phyloP scores from a whole-genome alignment of 1,140 invertebrate species.

The Drosophila equinoxialis region DNA sequence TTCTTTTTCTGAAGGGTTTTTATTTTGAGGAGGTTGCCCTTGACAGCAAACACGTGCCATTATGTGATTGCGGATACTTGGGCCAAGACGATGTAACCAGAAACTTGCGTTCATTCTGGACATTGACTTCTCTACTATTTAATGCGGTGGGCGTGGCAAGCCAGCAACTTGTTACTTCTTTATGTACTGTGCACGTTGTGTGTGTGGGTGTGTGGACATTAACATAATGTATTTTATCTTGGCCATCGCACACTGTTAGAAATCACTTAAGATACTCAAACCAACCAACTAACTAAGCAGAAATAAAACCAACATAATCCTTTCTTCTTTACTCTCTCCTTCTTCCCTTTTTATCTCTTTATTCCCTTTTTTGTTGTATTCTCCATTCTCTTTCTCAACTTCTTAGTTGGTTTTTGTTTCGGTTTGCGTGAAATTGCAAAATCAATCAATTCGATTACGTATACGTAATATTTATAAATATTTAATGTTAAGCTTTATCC shows the following conservation, averaged over 20 bases:
- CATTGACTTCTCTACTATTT: slow-evolving; percentile 52
- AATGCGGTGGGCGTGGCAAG: slow-evolving; percentile 10
- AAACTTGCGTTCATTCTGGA: slow-evolving; percentile 47
- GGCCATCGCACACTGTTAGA: slow-evolving; percentile 36
- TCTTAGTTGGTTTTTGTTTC: slow-evolving; percentile 52
- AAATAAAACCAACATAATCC: slow-evolving; percentile 8
- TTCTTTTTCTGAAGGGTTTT: slow-evolving; percentile 1
- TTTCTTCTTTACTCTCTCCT: background rate
- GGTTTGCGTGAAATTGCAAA: slow-evolving; percentile 73
- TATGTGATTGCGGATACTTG: slow-evolving; percentile 62
- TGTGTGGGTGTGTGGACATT: slow-evolving; percentile 56
- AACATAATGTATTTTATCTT: slow-evolving; percentile 72
- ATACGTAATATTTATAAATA: slow-evolving; percentile 77
- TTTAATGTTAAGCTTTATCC: slow-evolving; percentile 66
- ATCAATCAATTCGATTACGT: slow-evolving; percentile 78
- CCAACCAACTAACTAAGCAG: slow-evolving; percentile 23
- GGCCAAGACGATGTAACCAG: slow-evolving; percentile 39
- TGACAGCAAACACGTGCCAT: slow-evolving; percentile 59
- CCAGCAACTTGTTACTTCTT: slow-evolving; percentile 24
- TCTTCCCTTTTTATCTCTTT: slow-evolving; percentile 5
- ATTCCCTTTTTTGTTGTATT: background rate
- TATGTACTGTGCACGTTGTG: slow-evolving; percentile 11
- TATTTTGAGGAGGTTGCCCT: background rate
- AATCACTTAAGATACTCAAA: slow-evolving; percentile 59
- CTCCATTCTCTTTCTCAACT: slow-evolving; percentile 2